These are phyloP conservation scores for Fratercula arctica DNA, from an alignment of 2,797 vertebrate species.

Conservation along the genomic window DNA sequence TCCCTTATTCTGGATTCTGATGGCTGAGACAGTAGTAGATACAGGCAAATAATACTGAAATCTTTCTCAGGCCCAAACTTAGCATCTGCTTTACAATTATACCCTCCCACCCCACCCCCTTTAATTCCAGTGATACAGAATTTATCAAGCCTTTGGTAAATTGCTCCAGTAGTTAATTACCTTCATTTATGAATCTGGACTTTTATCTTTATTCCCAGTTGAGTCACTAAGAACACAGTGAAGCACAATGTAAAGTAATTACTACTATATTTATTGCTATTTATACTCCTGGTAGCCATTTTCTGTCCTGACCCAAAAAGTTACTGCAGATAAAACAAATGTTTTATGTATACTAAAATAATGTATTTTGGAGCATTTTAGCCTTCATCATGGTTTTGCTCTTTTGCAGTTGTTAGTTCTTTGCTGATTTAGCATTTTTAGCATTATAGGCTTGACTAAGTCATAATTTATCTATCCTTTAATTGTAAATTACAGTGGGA, in stretches of 20 bases:
- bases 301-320: constrained; percentile 57
- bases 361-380: constrained; percentile 33
- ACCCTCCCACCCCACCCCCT: not conserved
- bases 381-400: not conserved
- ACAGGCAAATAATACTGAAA: not conserved
- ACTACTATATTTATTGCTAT: constrained; percentile 63
- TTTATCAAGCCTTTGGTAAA: constrained; percentile 62
- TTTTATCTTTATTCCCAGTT: constrained; percentile 65
- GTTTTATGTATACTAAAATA: constrained; percentile 26
- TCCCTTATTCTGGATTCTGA: not conserved
- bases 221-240: constrained; percentile 52
- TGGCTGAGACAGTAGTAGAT: not conserved
- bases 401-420: not conserved
- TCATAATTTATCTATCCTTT: not conserved
- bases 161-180: constrained; percentile 65
- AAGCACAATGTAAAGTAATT: constrained; percentile 62
- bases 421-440: not conserved
- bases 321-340: constrained; percentile 54
- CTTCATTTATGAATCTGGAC: constrained; percentile 70
- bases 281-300: constrained; percentile 57
- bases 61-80: not conserved
- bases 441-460: not conserved
- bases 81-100: constrained; percentile 38
- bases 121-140: constrained; percentile 36
- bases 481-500: not conserved